Evolutionary conservation across 2,113 vertebrate genomes (phyloP), one percentile per base, ranked within the genome.

Genomic region (Diglossa brunneiventris): DNA sequence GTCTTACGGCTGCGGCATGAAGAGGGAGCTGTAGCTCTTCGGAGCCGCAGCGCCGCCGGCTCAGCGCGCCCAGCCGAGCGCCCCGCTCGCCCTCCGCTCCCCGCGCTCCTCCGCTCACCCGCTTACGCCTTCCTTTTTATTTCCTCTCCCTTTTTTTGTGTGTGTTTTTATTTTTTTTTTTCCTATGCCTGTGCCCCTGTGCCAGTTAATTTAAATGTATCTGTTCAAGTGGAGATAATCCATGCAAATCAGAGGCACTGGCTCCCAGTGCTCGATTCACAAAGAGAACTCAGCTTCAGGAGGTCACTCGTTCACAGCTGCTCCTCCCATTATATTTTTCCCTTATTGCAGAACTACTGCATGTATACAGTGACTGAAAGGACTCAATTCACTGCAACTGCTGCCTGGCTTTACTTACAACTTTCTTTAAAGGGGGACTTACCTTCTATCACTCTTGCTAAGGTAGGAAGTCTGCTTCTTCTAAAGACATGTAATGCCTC

Each of bases 21-120:
- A 99, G 99, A 99, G 99, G 99, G 99, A 99, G 99, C 99, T 99
- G 97, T 99, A 97, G 98, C 98, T 98, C 99, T 99, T 98, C 98
- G 66, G 96, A 98, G 97, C 96, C 97, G 89, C 97, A 41, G 97
- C 97, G 98, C 98, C 96, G 98, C 96, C 96, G 96, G 92, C 11
- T 59, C 87, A 89, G 92, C 94, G 87, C 82, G 72, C 39, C 96
- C 96, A 95, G 91, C 88, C 92, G 72, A 55, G 95, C 98, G 97
- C 97, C 94, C 92, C 82, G 86, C 81, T 96, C 97, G 97, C 92
- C 37, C 94, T 94, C 88, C 63, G 84, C 93, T 84, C 79, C 87
- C 72, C 30, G 41, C 73, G 58, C 73, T 91, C 77, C 64, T 76
- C 6, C 87, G 28, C 90, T 92, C 96, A 39, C 56, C 53, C 92